Conservation (phyloP, 2,113 vertebrate genomes). For the Chroicocephalus ridibundus region DNA sequence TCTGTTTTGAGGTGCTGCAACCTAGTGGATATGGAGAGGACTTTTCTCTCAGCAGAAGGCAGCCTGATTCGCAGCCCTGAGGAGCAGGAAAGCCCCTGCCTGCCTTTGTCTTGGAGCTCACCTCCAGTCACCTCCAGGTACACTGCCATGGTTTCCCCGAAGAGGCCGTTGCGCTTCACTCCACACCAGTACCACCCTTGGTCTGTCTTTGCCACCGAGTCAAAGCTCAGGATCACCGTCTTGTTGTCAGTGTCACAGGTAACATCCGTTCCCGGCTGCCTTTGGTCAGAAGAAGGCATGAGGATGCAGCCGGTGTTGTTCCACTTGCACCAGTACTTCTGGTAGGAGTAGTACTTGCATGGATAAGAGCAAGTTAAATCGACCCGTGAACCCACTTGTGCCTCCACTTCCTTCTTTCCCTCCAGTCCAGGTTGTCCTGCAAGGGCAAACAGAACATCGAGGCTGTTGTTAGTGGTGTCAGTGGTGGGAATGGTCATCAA, state of each 20-base stretch:
- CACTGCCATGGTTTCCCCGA: constrained; percentile 54
- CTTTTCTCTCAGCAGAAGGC: background rate
- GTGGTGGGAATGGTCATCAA: background rate
- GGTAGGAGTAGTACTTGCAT: constrained; percentile 51
- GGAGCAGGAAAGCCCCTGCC: too few relatives aligned
- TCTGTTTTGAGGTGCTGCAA: constrained; percentile 4
- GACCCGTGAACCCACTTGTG: background rate
- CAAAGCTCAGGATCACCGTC: constrained; percentile 8
- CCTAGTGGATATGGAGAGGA: background rate
- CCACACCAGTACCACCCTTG: constrained; percentile 81
- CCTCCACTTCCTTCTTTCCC: background rate
- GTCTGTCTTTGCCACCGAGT: background rate
- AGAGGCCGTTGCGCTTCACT: background rate
- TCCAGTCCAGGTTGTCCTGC: constrained; percentile 53
- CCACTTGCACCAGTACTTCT: constrained; percentile 82
- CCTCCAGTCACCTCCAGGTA: background rate
- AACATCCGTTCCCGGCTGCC: fast-evolving
- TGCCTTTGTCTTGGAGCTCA: background rate
- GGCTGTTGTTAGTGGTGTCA: background rate
- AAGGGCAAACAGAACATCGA: background rate
- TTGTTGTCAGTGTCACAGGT: background rate
- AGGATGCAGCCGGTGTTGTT: background rate
- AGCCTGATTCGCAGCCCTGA: fast-evolving
- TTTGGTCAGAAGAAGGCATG: background rate
- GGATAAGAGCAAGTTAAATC: constrained; percentile 62